Percentiles rank a stretch among this genome's conserved stretches.
phyloP scores from a whole-genome alignment of 2,797 vertebrate genomes.

The Vireo griseus region DNA sequence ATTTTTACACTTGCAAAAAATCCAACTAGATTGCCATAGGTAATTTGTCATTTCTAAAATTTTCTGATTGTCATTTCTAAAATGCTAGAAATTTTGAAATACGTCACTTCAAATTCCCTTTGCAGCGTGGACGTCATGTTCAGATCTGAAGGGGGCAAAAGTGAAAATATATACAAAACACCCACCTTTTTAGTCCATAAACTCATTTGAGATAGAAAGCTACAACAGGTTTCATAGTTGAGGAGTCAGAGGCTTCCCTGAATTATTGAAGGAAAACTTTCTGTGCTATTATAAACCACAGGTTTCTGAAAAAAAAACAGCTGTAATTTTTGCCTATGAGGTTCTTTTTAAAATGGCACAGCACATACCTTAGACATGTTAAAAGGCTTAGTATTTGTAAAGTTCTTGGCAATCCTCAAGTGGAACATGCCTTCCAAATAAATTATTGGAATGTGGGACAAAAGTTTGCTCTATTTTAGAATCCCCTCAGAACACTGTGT shows the following conservation, averaged over 20 bases:
- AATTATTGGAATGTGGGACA: constrained; percentile 51
- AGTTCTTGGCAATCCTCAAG: constrained; percentile 47
- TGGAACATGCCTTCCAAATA: constrained; percentile 53
- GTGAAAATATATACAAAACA: neutral
- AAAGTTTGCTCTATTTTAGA: constrained; percentile 38
- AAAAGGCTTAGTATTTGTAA: constrained; percentile 50
- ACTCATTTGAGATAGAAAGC: neutral
- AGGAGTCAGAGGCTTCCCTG: neutral
- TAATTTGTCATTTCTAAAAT: too few species aligned
- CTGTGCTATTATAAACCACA: neutral
- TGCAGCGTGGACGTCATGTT: accelerated
- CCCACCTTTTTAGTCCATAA: neutral
- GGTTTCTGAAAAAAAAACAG: constrained; percentile 15
- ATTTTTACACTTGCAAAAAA: neutral
- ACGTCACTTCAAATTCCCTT: accelerated
- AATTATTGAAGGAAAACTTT: neutral
- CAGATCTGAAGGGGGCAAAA: neutral
- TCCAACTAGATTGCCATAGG: neutral
- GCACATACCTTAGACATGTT: constrained; percentile 27
- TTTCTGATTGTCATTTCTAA: neutral
- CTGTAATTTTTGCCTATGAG: constrained; percentile 17
- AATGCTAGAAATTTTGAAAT: neutral
- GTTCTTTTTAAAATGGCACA: constrained; percentile 10
- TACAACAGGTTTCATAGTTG: neutral
- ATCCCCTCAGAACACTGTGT: constrained; percentile 47